Evolutionary conservation across 2,797 vertebrate genomes (phyloP).

Genomic region (Podargus strigoides): DNA sequence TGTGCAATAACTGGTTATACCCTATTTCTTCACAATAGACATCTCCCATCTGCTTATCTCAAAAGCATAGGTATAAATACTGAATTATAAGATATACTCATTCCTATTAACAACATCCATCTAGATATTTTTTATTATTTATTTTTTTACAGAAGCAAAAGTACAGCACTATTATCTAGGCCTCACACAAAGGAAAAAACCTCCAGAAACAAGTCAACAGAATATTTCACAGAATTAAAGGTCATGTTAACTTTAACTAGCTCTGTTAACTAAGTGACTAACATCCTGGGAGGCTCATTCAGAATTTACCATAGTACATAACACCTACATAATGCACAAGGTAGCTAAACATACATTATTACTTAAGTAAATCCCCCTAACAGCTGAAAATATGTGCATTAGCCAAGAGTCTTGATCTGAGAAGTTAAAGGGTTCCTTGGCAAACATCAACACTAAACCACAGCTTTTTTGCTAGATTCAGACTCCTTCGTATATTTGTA

Average conservation of each 20-base stretch:
- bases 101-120: neutral
- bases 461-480: neutral
- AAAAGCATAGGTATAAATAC: neutral
- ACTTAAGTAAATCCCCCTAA: neutral
- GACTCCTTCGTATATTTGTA: neutral
- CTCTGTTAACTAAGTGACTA: neutral
- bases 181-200: neutral
- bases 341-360: neutral
- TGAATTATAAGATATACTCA: neutral
- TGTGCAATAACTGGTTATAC: neutral
- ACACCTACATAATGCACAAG: neutral
- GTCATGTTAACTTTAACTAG: neutral
- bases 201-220: neutral
- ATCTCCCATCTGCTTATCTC: neutral
- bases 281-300: neutral
- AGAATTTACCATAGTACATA: neutral
- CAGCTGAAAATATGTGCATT: neutral
- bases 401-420: neutral
- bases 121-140: neutral
- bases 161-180: neutral
- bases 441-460: neutral
- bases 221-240: neutral
- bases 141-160: neutral
- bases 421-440: neutral
- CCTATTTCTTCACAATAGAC: neutral